Evolutionary conservation across 2,888 invertebrate species (phyloP), one percentile per base, ranked within the genome.

Genomic region (Laothoe populi): DNA sequence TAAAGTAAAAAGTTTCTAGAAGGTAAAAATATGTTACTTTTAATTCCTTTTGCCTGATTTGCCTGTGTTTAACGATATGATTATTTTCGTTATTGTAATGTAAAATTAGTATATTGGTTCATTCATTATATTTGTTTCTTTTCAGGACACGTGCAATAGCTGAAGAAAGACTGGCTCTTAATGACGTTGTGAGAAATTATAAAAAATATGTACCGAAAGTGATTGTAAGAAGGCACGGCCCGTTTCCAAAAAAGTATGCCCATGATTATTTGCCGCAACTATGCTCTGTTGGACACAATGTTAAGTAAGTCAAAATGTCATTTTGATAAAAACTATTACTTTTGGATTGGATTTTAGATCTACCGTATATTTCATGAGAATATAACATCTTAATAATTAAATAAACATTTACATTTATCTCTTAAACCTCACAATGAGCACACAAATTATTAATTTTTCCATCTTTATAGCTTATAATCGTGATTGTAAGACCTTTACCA

Each of bases 151-250:
- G 97, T 70, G 96, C 96, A 44, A 95, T 96, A 88, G 83, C 96
- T n/a, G 97, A 97, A 79, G 95, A 96, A 71, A 94, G 95, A 61
- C 85, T 95, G 65, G 87, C 94, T 0, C 88, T 94, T 59, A 96
- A 96, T 67, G 94, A 94, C 63, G 95, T 98, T 2, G 95, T 96
- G 74, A 95, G 94, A 69, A 96, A 97, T 72, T 97, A 96, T 76
- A 96, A 96, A 78, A 96, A 96, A 71, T 98, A 96, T 88, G 95
- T 98, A 72, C 98, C 98, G 0, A 96, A 96, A 82, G 95, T 96
- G 68, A 95, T 97, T 61, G 93, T 96, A 10, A 95, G 95, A 74
- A 94, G 95, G 65, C 97, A 97, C 86, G 93, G 94, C 42, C 94
- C 96, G 68, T 96, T 97, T 79, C 94, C 96, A 0, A 96, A 95